Base-by-base conservation (phyloP, 1,140 invertebrate species). In the Asbolus verrucosus region DNA sequence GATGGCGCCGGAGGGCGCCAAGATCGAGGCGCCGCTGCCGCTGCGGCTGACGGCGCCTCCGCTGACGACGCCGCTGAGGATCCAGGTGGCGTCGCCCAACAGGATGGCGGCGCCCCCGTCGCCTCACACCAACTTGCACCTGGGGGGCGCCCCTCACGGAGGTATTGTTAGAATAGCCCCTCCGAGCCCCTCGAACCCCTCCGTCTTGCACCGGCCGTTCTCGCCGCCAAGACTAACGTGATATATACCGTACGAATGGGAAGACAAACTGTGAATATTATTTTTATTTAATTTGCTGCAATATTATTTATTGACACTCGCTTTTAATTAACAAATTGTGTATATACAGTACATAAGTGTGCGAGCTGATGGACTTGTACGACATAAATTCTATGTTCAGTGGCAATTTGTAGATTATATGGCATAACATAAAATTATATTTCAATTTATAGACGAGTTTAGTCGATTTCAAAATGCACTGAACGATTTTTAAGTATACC, bases 141-240 rank as follows among this genome's bases (percentile, higher is more conserved):
- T 78, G 16, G 68, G 72, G 5, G 13, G 13, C 3, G 70, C 69
- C 46, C 41, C 73, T 43, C 76, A 80, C 60, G 71, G 72, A 9
- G 77, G 80, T n/a, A 81, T 81, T 27, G 74, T 79, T 16, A 59
- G 76, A 61, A 79, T 77, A 76, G 79, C 77, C n/a, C 76, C 77
- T 46, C 73, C 77, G 14, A 79, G 72, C 61, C 74, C 78, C 16
- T 65, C 72, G 15, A 69, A 69, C 62, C 74, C 79, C 6, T 81
- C 81, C 38, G 74, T 84, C 41, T 70, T 86, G 46, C 85, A 86
- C 72, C 74, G 85, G 68, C 85, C 85, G 38, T 86, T 85, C 75
- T 86, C 85, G 33, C 85, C 84, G 41, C 78, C 83, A 2, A 76
- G 82, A 69, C 78, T 77, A 78, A 85, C 81, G 84, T 86, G 80